Conservation (phyloP, 2,797 vertebrate genomes). For the Hafferia zeledoni region DNA sequence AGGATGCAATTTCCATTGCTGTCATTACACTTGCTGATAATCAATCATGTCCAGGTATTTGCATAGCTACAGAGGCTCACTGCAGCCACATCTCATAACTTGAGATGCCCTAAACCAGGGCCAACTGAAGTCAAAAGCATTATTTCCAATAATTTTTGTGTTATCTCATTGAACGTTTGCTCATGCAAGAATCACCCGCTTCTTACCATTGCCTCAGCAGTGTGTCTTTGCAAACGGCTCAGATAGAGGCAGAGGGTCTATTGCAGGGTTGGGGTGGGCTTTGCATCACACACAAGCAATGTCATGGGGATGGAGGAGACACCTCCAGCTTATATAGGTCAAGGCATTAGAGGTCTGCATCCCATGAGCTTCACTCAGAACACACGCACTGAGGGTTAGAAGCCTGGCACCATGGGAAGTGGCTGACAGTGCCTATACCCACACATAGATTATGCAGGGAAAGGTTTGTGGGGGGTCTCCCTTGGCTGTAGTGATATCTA, state of each 20-base stretch:
- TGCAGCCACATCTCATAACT: neutral
- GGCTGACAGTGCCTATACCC: neutral
- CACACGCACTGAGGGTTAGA: neutral
- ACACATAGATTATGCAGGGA: neutral
- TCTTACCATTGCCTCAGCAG: neutral
- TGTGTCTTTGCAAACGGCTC: accelerated
- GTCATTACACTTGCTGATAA: neutral
- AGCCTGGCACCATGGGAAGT: accelerated
- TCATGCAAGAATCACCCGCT: neutral
- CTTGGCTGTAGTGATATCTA: conserved; percentile 17
- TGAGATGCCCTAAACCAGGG: neutral
- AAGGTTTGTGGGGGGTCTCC: conserved; percentile 32
- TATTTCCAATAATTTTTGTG: neutral
- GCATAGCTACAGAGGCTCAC: neutral
- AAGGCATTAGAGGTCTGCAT: neutral
- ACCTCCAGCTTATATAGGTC: accelerated
- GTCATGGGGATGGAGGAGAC: neutral
- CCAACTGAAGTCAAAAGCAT: neutral
- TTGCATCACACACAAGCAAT: neutral
- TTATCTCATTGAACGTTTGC: neutral
- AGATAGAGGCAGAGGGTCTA: neutral
- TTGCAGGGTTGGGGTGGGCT: neutral
- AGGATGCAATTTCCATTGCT: neutral
- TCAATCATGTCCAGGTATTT: neutral
- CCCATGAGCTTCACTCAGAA: accelerated